These are phyloP conservation scores for Sinocyclocheilus anophthalmus DNA, from an alignment of 2,113 vertebrate genomes.

Conservation along the genomic window DNA sequence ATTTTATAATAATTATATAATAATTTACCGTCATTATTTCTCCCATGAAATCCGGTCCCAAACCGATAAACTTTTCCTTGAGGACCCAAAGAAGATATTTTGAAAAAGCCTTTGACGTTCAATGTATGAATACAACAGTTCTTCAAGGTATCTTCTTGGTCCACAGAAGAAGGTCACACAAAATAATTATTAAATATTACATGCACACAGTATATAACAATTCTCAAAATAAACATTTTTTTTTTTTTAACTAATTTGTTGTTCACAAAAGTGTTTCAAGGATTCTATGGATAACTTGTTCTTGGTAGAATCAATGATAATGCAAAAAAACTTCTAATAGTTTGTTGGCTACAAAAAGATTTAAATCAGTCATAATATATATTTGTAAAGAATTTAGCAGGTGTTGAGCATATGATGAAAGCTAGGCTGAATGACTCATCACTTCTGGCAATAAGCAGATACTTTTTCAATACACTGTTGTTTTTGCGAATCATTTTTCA, in stretches of 20 bases:
- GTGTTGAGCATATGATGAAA: no score
- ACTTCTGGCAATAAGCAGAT: not conserved
- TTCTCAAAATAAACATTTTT: not conserved
- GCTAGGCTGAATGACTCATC: not conserved
- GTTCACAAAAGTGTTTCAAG: not conserved
- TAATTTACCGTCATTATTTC: no score
- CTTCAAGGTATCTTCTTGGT: not conserved
- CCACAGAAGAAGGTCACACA: not conserved
- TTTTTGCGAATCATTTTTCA: not conserved
- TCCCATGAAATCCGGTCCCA: no score
- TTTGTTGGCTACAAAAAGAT: not conserved
- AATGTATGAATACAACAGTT: not conserved
- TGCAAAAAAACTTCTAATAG: not conserved
- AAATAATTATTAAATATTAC: not conserved
- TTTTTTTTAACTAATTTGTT: not conserved
- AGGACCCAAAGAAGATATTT: no score
- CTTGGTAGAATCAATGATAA: not conserved
- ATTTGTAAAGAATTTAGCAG: not conserved
- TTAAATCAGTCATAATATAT: not conserved
- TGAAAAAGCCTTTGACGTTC: no score
- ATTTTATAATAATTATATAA: no score
- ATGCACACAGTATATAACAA: not conserved
- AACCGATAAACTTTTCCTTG: no score
- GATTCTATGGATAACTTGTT: not conserved
- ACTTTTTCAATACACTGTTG: not conserved